phyloP scores from a whole-genome alignment of 2,888 invertebrate genomes.

The Acronicta aceris region DNA sequence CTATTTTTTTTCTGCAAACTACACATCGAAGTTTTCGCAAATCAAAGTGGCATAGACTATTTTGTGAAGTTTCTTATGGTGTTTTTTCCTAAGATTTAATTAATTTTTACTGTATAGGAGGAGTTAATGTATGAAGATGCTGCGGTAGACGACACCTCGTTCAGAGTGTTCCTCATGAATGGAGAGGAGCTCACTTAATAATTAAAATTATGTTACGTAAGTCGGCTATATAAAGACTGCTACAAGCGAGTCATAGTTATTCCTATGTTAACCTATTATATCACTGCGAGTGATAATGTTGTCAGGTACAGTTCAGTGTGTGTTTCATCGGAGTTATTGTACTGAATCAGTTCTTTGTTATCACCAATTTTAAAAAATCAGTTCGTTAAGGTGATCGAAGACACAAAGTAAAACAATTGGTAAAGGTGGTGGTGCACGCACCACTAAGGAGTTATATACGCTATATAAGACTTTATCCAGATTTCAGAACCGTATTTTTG shows the following conservation, averaged over 20 bases:
- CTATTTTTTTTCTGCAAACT: too few relatives aligned
- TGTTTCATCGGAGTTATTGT: slow-evolving; percentile 60
- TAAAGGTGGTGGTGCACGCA: too few relatives aligned
- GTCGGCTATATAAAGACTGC: slow-evolving; percentile 22
- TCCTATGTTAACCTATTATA: slow-evolving; percentile 49
- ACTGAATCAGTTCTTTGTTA: slow-evolving; percentile 55
- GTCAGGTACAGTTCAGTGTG: slow-evolving; percentile 57
- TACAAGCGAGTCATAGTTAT: slow-evolving; percentile 54
- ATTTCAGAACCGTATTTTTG: neutral
- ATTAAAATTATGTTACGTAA: slow-evolving; percentile 1
- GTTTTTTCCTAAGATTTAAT: neutral
- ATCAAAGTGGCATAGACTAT: too few relatives aligned
- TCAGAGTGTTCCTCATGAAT: slow-evolving; percentile 81
- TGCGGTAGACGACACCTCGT: slow-evolving; percentile 81
- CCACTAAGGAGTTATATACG: too few relatives aligned
- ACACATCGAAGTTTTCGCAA: neutral
- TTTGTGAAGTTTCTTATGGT: too few relatives aligned
- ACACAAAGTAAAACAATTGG: too few relatives aligned
- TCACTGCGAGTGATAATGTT: slow-evolving; percentile 62
- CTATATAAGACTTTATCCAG: slow-evolving; percentile 9
- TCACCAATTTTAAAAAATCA: slow-evolving; percentile 15
- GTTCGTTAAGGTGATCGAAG: neutral
- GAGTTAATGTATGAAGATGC: slow-evolving; percentile 84
- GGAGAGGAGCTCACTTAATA: slow-evolving; percentile 73
- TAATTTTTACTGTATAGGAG: slow-evolving; percentile 71